A percentile compares a stretch with the other conserved stretches of the same genome.
phyloP scores from a whole-genome alignment of 2,797 vertebrate genomes.

The Botia kubotai region DNA sequence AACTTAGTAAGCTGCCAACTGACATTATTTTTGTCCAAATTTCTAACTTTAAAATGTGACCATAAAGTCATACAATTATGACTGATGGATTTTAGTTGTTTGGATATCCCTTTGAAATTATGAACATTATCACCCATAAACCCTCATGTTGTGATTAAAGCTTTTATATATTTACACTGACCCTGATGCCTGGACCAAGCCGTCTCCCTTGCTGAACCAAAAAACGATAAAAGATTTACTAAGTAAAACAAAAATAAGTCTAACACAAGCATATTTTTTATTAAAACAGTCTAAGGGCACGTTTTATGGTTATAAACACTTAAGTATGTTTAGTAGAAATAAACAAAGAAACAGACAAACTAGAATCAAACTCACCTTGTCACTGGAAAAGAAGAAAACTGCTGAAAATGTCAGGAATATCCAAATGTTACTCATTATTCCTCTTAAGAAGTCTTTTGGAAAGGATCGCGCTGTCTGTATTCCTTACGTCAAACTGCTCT shows the following conservation, averaged over 20 bases:
- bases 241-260: background rate
- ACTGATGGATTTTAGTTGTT: background rate
- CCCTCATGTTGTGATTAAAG: too few species aligned
- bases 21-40: background rate
- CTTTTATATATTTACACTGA: background rate
- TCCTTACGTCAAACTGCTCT: slow-evolving; percentile 6
- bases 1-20: background rate
- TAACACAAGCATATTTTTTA: background rate
- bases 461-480: slow-evolving; percentile 27
- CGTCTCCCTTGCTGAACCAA: background rate
- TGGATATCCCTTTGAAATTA: background rate
- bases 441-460: slow-evolving; percentile 45
- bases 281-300: background rate
- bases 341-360: background rate
- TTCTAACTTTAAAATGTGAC: background rate
- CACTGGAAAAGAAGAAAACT: slow-evolving; percentile 76
- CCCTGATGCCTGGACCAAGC: background rate
- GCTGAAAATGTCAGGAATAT: slow-evolving; percentile 76
- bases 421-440: slow-evolving; percentile 81
- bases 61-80: background rate
- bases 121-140: background rate
- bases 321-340: background rate
- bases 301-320: background rate
- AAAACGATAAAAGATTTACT: background rate
- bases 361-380: slow-evolving; percentile 76